Percentiles rank a stretch among this genome's conserved stretches.
These are phyloP conservation scores for Aeoliscus strigatus DNA, from an alignment of 2,797 vertebrate species.

Conservation along the genomic window DNA sequence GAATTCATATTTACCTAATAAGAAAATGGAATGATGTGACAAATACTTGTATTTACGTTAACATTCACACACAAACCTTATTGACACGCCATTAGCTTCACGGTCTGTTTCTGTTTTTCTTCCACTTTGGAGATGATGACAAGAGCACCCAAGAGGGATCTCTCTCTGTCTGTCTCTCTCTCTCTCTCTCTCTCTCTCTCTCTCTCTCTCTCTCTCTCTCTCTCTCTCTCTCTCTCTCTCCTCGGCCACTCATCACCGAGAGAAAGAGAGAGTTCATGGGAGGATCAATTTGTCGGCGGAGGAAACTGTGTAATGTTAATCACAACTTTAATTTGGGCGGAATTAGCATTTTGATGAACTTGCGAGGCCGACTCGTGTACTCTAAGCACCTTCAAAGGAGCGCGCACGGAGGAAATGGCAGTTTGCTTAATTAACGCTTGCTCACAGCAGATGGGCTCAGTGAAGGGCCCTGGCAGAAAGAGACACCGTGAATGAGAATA, in stretches of 20 bases:
- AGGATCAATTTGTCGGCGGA: constrained; percentile 91
- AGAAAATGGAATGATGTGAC: not conserved
- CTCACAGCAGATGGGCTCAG: constrained; percentile 93
- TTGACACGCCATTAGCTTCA: constrained; percentile 19
- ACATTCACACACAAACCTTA: constrained; percentile 20
- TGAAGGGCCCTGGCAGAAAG: constrained; percentile 77
- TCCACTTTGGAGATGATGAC: constrained; percentile 40
- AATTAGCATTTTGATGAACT: constrained; percentile 99
- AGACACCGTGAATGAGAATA: constrained; percentile 39
- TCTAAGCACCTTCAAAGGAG: constrained; percentile 89
- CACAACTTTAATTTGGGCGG: constrained; percentile 98
- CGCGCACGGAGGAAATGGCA: constrained; percentile 90
- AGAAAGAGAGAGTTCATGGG: constrained; percentile 71
- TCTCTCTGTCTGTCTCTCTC: constrained; percentile 24
- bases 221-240: constrained; percentile 22
- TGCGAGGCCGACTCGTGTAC: constrained; percentile 86
- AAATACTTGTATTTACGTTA: constrained; percentile 8
- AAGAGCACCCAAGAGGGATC: constrained; percentile 39
- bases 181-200: constrained; percentile 25
- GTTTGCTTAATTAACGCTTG: constrained; percentile 95
- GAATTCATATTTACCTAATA: constrained; percentile 7
- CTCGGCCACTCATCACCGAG: constrained; percentile 51
- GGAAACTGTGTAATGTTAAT: constrained; percentile 99
- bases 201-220: constrained; percentile 32
- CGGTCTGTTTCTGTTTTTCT: constrained; percentile 40